These are phyloP conservation scores for Ectobius pallidus DNA, from an alignment of 2,888 invertebrate species.

Conservation along the genomic window DNA sequence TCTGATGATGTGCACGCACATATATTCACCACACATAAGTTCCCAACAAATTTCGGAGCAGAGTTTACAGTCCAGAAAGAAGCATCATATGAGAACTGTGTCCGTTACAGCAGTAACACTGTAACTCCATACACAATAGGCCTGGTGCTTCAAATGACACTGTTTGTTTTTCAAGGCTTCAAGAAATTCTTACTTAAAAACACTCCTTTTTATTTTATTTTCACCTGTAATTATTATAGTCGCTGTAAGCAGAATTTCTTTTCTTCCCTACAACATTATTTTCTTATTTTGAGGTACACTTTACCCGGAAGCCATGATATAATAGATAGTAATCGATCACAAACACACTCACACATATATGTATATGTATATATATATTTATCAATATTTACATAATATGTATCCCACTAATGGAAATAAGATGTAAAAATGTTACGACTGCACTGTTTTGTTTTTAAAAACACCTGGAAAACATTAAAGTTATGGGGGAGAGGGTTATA, in stretches of 20 bases:
- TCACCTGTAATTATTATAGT: background rate
- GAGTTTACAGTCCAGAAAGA: background rate
- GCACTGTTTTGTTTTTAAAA: constrained; percentile 9
- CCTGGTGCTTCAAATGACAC: constrained; percentile 4
- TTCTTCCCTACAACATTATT: background rate
- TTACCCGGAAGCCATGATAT: constrained; percentile 28
- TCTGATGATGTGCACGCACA: background rate
- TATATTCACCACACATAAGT: background rate
- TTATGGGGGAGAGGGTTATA: background rate
- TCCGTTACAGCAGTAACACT: background rate
- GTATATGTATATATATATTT: constrained; percentile 29
- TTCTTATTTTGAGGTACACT: constrained; percentile 25
- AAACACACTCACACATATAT: constrained; percentile 34
- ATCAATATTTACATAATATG: constrained; percentile 17
- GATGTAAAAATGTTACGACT: constrained; percentile 38
- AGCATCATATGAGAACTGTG: background rate
- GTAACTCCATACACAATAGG: constrained; percentile 5
- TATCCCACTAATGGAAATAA: constrained; percentile 22
- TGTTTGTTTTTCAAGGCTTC: background rate
- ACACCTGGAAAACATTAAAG: constrained; percentile 8
- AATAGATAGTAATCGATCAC: constrained; percentile 28
- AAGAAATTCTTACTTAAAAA: background rate
- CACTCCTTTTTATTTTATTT: too few relatives aligned
- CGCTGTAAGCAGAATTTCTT: background rate
- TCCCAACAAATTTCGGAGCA: background rate